Evolutionary conservation across 2,797 vertebrate genomes (phyloP), one percentile per base, ranked within the genome.

Genomic region (Malacoctenus gilli): DNA sequence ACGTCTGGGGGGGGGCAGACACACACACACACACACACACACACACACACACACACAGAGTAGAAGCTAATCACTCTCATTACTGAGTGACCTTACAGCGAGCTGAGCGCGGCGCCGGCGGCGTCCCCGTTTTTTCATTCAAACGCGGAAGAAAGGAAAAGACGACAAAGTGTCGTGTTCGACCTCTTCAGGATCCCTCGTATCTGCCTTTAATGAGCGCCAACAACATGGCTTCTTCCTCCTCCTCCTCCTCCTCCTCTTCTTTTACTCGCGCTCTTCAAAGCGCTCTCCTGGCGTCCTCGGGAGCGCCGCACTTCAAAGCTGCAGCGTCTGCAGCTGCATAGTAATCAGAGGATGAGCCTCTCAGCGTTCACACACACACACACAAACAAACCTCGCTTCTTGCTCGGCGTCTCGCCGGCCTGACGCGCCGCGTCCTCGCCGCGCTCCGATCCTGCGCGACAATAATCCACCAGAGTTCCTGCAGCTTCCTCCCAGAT

Each of bases 291-390:
- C 50, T 59, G 51, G 23, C 48, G 51, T 69, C 67, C 50, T 67
- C 71, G 59, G 36, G 42, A 48, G 48, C 44, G 38, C 6, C 61
- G 72, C 69, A 65, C 81, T 77, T 85, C 77, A 84, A 83, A 79
- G 66, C 40, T 73, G 59, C 57, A 79, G 68, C 80, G 72, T 78
- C 79, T 69, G 69, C 62, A 72, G 73, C 73, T 66, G 74, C 80
- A 75, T 77, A 44, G 12, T 66, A 78, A 83, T 80, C 41, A 71
- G 68, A 36, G 59, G 54, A 68, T 73, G 15, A 79, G 48, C 59
- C 50, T 80, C 77, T 80, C 9, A 67, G 43, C 43, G 71, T 73
- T 55, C 66, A 57, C 49, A 53, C 68, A 42, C 68, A 59, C 28
- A 44, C 74, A 60, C 7, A 38, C 56, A n/a, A n/a, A n/a, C n/a